These are phyloP conservation scores for Uloborus diversus DNA, from an alignment of 1,140 invertebrate species.

Conservation along the genomic window DNA sequence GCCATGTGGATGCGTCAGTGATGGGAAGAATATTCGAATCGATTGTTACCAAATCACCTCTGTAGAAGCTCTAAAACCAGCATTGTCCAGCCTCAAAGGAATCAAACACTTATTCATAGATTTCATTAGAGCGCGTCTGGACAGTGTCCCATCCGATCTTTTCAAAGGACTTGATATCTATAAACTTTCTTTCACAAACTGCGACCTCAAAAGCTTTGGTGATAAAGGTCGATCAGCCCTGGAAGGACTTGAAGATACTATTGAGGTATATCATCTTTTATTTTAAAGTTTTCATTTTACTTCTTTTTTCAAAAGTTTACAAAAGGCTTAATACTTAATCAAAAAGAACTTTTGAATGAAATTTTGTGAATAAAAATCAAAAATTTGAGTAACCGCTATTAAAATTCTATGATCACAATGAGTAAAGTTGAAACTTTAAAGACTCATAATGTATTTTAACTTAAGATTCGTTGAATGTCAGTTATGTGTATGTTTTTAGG, in stretches of 20 bases:
- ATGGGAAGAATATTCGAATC: constrained; percentile 27
- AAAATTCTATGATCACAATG: too few species aligned
- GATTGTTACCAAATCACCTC: constrained; percentile 24
- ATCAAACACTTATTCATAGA: constrained; percentile 24
- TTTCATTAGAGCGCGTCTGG: constrained; percentile 15
- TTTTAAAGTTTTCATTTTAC: background rate
- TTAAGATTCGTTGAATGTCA: too few species aligned
- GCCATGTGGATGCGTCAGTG: constrained; percentile 34
- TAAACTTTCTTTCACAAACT: constrained; percentile 47
- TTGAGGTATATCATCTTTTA: constrained; percentile 16
- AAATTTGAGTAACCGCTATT: too few species aligned
- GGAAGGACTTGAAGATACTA: constrained; percentile 32
- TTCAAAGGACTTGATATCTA: constrained; percentile 31
- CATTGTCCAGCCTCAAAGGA: background rate
- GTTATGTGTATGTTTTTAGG: too few species aligned
- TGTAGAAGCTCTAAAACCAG: background rate
- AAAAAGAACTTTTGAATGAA: too few species aligned
- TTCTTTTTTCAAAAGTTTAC: background rate
- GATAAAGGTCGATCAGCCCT: constrained; percentile 35
- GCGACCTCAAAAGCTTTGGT: constrained; percentile 9
- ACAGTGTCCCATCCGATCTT: constrained; percentile 22
- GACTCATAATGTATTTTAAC: too few species aligned
- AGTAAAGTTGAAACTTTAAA: too few species aligned
- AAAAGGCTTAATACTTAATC: too few species aligned
- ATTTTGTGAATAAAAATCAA: too few species aligned